Conservation (phyloP, 2,888 invertebrate species). For the Gortyna flavago region DNA sequence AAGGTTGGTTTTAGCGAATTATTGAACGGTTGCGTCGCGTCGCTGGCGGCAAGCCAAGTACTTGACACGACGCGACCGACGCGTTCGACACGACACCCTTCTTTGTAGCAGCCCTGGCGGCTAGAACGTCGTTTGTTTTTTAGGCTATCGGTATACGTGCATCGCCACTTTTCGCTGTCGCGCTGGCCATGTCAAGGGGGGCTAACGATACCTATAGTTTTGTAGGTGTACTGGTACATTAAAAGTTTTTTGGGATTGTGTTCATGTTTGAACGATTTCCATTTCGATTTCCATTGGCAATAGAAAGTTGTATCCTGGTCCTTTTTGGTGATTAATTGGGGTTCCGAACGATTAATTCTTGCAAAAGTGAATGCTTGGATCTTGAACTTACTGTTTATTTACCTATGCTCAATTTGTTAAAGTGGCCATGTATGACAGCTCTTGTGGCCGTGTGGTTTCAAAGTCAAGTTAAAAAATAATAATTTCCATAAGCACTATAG, state of each 20-base stretch:
- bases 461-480: not conserved
- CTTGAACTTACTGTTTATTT: not conserved
- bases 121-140: constrained; percentile 40
- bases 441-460: not conserved
- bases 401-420: not conserved
- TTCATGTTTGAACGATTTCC: not conserved
- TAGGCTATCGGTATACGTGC: constrained; percentile 26
- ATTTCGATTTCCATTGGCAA: no score
- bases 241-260: not conserved
- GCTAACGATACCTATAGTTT: constrained; percentile 24
- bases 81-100: constrained; percentile 55
- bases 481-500: not conserved
- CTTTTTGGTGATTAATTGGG: not conserved
- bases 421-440: not conserved
- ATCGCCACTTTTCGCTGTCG: constrained; percentile 16
- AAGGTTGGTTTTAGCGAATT: constrained; percentile 47
- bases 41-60: constrained; percentile 61
- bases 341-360: no score
- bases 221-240: not conserved
- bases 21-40: constrained; percentile 54
- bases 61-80: constrained; percentile 58
- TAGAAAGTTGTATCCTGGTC: not conserved
- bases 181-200: constrained; percentile 5
- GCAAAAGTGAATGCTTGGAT: not conserved
- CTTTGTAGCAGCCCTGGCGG: constrained; percentile 37